These are phyloP conservation scores for Sinocyclocheilus anshuiensis DNA, from an alignment of 2,113 vertebrate genomes.

Conservation along the genomic window DNA sequence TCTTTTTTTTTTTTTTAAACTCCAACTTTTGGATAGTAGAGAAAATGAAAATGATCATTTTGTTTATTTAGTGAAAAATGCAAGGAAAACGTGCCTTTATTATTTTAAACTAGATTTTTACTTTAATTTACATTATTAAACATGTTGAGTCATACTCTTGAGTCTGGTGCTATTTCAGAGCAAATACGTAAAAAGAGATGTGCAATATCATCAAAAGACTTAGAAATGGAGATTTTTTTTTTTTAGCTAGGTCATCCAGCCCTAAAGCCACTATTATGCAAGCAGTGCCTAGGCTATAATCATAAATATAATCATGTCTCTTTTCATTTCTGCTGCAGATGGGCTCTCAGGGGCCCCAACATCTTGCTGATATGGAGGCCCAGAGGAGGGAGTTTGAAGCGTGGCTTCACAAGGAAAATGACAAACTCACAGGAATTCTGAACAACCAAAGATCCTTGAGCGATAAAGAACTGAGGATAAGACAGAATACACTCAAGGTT, in stretches of 20 bases:
- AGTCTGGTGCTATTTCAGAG: neutral
- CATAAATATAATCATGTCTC: neutral
- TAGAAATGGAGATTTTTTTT: too few relatives aligned
- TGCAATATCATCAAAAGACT: neutral
- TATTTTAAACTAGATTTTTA: neutral
- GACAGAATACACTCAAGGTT: slow-evolving; percentile 78
- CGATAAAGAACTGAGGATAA: slow-evolving; percentile 65
- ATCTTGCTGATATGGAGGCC: slow-evolving; percentile 13
- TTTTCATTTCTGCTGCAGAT: slow-evolving; percentile 54
- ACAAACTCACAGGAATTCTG: slow-evolving; percentile 73
- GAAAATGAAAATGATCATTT: neutral
- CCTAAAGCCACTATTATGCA: neutral
- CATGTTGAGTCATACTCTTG: neutral
- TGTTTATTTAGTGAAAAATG: neutral
- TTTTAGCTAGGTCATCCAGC: neutral
- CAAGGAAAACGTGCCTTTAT: neutral
- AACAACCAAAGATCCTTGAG: slow-evolving; percentile 52
- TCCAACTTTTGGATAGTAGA: neutral
- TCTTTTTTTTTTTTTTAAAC: too few relatives aligned
- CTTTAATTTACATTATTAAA: neutral
- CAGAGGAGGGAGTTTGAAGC: slow-evolving; percentile 76
- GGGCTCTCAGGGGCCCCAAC: neutral
- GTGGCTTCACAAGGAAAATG: slow-evolving; percentile 82
- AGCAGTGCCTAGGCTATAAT: neutral
- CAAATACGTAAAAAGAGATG: neutral